These are phyloP conservation scores for Sitodiplosis mosellana DNA, from an alignment of 1,140 invertebrate species.

Conservation along the genomic window DNA sequence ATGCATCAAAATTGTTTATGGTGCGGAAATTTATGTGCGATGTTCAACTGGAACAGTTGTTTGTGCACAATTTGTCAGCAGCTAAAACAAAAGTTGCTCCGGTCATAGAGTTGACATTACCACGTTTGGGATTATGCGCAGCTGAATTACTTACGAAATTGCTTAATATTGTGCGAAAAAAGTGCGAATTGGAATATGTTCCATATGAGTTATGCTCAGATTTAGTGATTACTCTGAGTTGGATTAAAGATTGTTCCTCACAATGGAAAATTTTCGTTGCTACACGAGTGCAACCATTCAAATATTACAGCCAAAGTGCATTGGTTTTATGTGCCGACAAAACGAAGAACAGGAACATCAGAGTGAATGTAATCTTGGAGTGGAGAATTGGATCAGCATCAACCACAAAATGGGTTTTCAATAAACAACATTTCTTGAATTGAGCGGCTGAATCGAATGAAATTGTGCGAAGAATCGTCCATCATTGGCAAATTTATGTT, in stretches of 20 bases:
- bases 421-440: no score
- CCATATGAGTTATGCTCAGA: neutral
- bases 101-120: slow-evolving; percentile 12
- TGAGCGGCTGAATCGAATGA: no score
- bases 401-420: no score
- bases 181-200: neutral
- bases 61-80: slow-evolving; percentile 1
- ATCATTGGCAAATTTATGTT: no score
- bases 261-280: slow-evolving; percentile 11
- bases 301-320: slow-evolving; percentile 9
- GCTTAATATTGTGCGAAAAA: slow-evolving; percentile 8
- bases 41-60: neutral
- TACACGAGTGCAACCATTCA: slow-evolving; percentile 10
- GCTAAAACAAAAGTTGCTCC: slow-evolving; percentile 17
- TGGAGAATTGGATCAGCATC: no score
- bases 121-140: slow-evolving; percentile 17
- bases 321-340: slow-evolving; percentile 14
- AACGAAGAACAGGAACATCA: neutral
- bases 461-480: no score
- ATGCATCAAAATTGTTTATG: slow-evolving; percentile 10
- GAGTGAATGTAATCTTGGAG: no score
- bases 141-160: slow-evolving; percentile 15
- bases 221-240: neutral
- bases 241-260: slow-evolving; percentile 9
- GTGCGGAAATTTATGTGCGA: slow-evolving; percentile 6